A percentile compares a stretch with the other conserved stretches of the same genome.
Evolutionary conservation across 2,113 vertebrate species (phyloP).

Genomic region (Pontoporia blainvillei): DNA sequence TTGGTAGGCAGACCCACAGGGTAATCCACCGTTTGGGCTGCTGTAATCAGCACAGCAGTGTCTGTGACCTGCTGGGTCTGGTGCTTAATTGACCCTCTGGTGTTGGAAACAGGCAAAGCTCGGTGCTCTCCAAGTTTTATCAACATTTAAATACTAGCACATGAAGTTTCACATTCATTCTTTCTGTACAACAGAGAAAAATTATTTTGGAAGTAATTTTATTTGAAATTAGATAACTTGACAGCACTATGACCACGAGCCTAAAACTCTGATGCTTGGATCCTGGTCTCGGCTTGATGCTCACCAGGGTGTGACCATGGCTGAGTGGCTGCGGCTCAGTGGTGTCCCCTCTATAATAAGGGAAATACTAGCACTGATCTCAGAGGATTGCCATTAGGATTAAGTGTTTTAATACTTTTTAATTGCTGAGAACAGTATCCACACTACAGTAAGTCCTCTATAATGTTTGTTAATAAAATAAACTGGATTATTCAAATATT

Average conservation of each 20-base stretch:
- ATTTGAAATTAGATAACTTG: not conserved
- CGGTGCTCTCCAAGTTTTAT: not conserved
- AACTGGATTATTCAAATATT: not conserved
- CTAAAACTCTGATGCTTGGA: not conserved
- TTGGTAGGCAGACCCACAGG: not conserved
- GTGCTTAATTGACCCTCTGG: not conserved
- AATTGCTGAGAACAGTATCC: not conserved
- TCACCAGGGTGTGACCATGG: not conserved
- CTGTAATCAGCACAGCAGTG: rapidly evolving
- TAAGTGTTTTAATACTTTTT: not conserved
- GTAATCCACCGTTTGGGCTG: no score
- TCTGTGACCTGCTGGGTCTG: rapidly evolving
- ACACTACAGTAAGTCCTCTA: not conserved
- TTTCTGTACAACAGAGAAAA: not conserved
- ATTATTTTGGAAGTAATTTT: not conserved
- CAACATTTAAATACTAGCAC: not conserved
- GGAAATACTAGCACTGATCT: not conserved
- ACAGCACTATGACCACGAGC: not conserved
- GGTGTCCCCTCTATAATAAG: not conserved
- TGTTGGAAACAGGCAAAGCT: not conserved
- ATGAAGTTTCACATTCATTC: not conserved
- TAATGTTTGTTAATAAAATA: not conserved
- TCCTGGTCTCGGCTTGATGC: not conserved
- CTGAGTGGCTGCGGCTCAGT: no score
- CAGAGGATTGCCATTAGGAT: not conserved